Conservation (phyloP, 2,113 vertebrate species). For the Cricetomys ansorgei region DNA sequence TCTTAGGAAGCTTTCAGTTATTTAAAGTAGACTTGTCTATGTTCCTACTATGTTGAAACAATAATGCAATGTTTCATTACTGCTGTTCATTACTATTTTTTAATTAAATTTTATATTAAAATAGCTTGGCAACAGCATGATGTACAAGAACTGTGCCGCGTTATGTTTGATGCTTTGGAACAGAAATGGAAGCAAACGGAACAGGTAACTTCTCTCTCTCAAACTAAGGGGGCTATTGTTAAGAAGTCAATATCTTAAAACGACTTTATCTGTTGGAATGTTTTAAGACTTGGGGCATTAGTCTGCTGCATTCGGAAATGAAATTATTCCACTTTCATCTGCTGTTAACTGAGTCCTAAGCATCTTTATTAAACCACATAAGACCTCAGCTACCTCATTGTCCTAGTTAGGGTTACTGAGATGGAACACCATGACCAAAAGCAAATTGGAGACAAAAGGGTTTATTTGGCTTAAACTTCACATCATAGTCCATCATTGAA, state of each 20-base stretch:
- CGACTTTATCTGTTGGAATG: constrained; percentile 24
- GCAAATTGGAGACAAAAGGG: not conserved
- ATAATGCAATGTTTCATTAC: constrained; percentile 42
- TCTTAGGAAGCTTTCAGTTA: constrained; percentile 27
- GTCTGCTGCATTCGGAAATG: not conserved
- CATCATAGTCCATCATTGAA: not conserved
- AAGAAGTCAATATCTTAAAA: constrained; percentile 44
- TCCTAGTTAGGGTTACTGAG: not conserved
- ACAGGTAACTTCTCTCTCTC: constrained; percentile 89
- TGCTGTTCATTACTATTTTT: constrained; percentile 54
- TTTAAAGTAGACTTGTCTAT: constrained; percentile 30
- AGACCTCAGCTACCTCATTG: not conserved
- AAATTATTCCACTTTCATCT: constrained; percentile 35
- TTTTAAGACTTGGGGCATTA: constrained; percentile 36
- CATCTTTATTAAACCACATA: not conserved
- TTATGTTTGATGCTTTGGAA: constrained; percentile 99
- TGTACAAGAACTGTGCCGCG: constrained; percentile 98
- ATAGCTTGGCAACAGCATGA: constrained; percentile 99
- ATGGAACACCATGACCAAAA: not conserved
- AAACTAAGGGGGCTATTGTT: constrained; percentile 9
- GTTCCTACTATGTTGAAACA: constrained; percentile 50
- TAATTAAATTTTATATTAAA: constrained; percentile 79
- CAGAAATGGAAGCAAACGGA: constrained; percentile 99
- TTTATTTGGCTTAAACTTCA: not conserved
- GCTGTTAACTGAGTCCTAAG: constrained; percentile 16